Percentiles rank a stretch among this genome's conserved stretches.
Conservation (phyloP, 1,140 invertebrate species). For the Heliconius hermathena region DNA sequence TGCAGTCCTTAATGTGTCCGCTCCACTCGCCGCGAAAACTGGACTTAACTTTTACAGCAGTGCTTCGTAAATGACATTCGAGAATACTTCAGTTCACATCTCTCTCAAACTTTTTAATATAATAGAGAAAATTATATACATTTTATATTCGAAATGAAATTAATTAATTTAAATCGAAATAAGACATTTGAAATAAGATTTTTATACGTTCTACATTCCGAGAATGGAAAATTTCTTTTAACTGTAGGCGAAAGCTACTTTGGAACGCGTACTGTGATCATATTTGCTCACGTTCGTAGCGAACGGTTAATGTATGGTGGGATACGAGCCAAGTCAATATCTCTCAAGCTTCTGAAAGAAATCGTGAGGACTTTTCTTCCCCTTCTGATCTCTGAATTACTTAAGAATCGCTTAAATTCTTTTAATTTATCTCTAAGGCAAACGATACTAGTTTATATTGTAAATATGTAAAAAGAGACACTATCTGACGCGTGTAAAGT, state of each 20-base stretch:
- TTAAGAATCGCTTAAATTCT: neutral
- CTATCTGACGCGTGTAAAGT: too few species aligned
- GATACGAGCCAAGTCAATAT: conserved; percentile 42
- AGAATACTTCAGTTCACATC: too few species aligned
- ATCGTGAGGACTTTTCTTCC: conserved; percentile 19
- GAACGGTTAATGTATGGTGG: conserved; percentile 38
- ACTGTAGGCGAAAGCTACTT: conserved; percentile 29
- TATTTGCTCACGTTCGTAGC: conserved; percentile 46
- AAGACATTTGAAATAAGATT: neutral
- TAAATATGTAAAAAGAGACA: too few species aligned
- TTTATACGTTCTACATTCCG: conserved; percentile 18
- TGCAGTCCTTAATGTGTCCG: too few species aligned
- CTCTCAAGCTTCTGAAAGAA: conserved; percentile 35
- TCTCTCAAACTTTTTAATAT: too few species aligned
- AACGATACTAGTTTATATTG: too few species aligned
- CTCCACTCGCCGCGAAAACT: too few species aligned
- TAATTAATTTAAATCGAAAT: neutral
- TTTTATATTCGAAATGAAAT: neutral
- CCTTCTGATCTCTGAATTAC: neutral
- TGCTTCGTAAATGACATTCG: too few species aligned
- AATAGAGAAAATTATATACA: neutral
- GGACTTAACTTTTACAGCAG: too few species aligned
- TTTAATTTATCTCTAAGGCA: neutral
- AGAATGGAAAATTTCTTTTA: conserved; percentile 32
- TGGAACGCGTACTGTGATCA: conserved; percentile 35